A percentile compares a stretch with the other conserved stretches of the same genome.
Conservation (phyloP, 2,888 invertebrate species). For the Aphodius sticticus region DNA sequence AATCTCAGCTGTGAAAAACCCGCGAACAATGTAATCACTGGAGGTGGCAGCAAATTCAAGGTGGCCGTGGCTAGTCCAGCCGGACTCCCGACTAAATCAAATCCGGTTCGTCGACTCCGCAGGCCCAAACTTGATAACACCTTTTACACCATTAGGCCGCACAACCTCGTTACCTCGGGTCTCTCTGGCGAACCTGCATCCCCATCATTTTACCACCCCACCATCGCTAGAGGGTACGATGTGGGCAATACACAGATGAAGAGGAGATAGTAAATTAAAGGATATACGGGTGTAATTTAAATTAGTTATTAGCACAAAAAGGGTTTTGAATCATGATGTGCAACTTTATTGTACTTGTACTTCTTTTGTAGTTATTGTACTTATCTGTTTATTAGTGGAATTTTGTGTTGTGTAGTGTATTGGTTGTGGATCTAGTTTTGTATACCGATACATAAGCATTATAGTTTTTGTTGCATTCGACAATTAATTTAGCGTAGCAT, state of each 20-base stretch:
- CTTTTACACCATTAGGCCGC: neutral
- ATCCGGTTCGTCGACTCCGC: neutral
- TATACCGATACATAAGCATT: no score
- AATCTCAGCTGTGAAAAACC: neutral
- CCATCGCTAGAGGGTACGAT: neutral
- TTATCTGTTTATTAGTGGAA: no score
- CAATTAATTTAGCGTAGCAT: no score
- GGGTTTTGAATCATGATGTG: neutral
- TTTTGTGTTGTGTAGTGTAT: no score
- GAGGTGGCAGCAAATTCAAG: neutral
- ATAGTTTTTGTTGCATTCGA: no score
- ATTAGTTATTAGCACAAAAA: neutral
- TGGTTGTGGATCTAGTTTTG: no score
- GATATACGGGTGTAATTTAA: neutral
- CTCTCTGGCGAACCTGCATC: neutral
- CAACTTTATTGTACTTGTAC: no score
- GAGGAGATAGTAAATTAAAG: neutral
- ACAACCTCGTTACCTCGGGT: neutral
- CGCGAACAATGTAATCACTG: neutral
- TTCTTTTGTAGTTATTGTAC: no score
- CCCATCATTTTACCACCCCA: neutral
- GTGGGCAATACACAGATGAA: neutral
- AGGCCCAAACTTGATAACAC: neutral
- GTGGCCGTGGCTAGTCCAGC: neutral
- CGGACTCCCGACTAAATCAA: slow-evolving; percentile 4